phyloP scores from a whole-genome alignment of 2,113 vertebrate species.

The Syngnathoides biaculeatus region DNA sequence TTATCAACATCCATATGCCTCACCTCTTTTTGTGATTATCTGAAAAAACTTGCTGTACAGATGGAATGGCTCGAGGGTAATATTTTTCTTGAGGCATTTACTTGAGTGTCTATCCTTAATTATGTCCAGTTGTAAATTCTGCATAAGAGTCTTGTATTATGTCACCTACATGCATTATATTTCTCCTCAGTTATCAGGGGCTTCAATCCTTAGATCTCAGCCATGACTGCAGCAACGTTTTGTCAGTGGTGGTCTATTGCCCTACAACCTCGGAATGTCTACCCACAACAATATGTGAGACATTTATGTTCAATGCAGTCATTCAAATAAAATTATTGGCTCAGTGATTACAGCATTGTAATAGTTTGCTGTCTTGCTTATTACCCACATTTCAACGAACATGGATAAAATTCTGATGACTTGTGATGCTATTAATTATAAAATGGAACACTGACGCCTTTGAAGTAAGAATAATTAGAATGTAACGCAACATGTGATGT shows the following conservation, averaged over 20 bases:
- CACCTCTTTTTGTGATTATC: too few species aligned
- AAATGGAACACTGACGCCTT: too few species aligned
- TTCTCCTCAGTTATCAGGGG: not conserved
- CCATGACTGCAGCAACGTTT: not conserved
- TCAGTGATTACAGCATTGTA: not conserved
- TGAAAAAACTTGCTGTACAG: not conserved
- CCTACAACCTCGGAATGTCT: not conserved
- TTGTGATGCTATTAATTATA: too few species aligned
- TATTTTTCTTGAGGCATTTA: not conserved
- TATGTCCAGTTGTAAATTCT: too few species aligned
- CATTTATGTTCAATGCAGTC: not conserved
- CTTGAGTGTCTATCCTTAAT: too few species aligned
- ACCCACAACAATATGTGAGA: not conserved
- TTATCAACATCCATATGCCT: not conserved
- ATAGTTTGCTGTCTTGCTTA: not conserved
- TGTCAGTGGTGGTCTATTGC: not conserved
- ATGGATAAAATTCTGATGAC: too few species aligned
- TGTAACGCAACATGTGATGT: too few species aligned
- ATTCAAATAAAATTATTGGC: not conserved
- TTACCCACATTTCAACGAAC: not conserved
- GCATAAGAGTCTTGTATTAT: too few species aligned
- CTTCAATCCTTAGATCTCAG: not conserved
- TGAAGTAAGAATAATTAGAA: too few species aligned
- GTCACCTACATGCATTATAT: not conserved
- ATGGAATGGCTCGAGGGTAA: not conserved